Conservation (phyloP, 2,113 vertebrate species). For the Gopherus evgoodei region DNA sequence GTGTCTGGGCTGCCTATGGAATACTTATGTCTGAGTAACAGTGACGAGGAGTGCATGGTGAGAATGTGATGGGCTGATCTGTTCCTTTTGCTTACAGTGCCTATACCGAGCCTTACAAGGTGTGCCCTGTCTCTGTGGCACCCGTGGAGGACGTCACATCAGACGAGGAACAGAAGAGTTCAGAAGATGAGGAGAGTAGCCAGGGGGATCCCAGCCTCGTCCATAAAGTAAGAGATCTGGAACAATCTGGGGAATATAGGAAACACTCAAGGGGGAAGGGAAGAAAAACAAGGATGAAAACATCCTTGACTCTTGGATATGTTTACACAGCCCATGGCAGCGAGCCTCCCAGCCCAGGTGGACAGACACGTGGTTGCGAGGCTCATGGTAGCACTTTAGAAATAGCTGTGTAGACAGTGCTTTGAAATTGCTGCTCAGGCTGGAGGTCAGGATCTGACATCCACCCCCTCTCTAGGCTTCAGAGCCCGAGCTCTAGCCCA, state of each 20-base stretch:
- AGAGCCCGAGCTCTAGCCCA: not conserved
- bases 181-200: constrained; percentile 90
- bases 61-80: not conserved
- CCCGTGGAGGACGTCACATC: constrained; percentile 72
- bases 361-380: not conserved
- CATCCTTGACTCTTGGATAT: not conserved
- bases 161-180: constrained; percentile 93
- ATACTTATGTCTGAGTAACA: not conserved
- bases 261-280: not conserved
- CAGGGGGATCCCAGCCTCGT: constrained; percentile 79
- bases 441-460: not conserved
- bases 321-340: not conserved
- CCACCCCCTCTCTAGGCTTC: not conserved
- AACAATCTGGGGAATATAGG: not conserved
- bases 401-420: not conserved
- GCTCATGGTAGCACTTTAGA: not conserved
- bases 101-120: constrained; percentile 95
- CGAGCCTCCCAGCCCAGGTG: not conserved
- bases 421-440: not conserved
- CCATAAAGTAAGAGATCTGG: constrained; percentile 82
- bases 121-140: constrained; percentile 80
- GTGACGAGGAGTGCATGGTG: rapidly evolving
- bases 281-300: not conserved
- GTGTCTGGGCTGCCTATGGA: not conserved
- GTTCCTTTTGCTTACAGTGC: constrained; percentile 80